Conservation (phyloP, 1,140 invertebrate species). For the Hyposmocoma kahamanoa region DNA sequence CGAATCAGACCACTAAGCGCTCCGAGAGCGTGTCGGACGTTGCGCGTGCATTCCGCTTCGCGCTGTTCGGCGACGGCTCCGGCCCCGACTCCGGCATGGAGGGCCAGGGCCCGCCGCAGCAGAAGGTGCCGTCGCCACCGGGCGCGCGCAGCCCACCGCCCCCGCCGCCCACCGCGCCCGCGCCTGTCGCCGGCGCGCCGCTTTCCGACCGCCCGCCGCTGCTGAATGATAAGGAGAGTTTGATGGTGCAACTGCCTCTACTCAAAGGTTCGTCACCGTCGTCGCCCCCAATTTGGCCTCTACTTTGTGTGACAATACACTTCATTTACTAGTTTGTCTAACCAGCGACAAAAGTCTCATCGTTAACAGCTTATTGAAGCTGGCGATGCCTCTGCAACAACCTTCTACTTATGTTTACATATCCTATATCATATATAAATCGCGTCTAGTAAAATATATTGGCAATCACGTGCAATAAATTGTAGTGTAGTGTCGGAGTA, state of each 20-base stretch:
- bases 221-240: constrained; percentile 55
- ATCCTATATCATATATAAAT: too few relatives aligned
- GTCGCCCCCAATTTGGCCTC: too few relatives aligned
- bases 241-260: constrained; percentile 64
- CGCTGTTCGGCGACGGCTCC: constrained; percentile 33
- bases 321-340: too few relatives aligned
- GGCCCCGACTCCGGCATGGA: constrained; percentile 60
- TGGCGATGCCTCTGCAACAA: too few relatives aligned
- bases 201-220: constrained; percentile 23
- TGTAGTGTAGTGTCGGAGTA: too few relatives aligned
- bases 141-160: constrained; percentile 49
- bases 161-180: constrained; percentile 44
- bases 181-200: constrained; percentile 38
- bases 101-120: constrained; percentile 46
- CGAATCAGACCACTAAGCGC: constrained; percentile 72
- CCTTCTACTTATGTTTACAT: too few relatives aligned
- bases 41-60: constrained; percentile 67
- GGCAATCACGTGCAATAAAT: too few relatives aligned
- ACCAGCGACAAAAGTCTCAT: too few relatives aligned
- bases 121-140: constrained; percentile 57
- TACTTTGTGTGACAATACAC: too few relatives aligned
- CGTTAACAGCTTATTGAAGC: too few relatives aligned
- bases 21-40: constrained; percentile 67
- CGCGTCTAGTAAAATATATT: too few relatives aligned
- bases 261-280: constrained; percentile 57